A percentile compares a stretch with the other conserved stretches of the same genome.
These are phyloP conservation scores for Drosophila mayri DNA, from an alignment of 1,140 invertebrate species.

Conservation along the genomic window DNA sequence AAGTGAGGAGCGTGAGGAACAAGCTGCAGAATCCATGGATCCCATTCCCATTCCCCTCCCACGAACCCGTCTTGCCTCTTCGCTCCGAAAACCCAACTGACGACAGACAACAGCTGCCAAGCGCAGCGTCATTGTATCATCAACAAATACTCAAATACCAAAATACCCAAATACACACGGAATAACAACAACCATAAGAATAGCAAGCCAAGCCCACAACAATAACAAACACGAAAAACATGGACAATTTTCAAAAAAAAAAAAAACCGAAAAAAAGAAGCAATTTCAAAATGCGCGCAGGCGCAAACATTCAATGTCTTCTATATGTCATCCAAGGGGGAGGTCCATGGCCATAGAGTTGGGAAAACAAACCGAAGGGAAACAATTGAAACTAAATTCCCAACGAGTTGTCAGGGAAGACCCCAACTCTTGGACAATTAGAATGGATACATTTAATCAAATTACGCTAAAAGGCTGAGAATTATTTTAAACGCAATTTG, in stretches of 20 bases:
- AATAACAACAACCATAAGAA: constrained; percentile 59
- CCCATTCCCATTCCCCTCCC: constrained; percentile 3
- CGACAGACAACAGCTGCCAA: constrained; percentile 79
- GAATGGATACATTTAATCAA: constrained; percentile 8
- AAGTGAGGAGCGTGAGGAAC: constrained; percentile 59
- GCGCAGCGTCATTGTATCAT: constrained; percentile 82
- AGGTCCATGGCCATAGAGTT: constrained; percentile 26
- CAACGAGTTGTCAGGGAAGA: constrained; percentile 29
- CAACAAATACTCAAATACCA: constrained; percentile 60
- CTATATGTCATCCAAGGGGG: constrained; percentile 34
- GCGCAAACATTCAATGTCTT: constrained; percentile 56
- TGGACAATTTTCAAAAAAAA: constrained; percentile 58
- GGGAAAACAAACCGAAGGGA: constrained; percentile 47
- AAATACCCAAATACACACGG: constrained; percentile 41
- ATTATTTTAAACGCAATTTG: background rate
- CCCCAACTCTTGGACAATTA: constrained; percentile 2
- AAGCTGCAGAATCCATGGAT: constrained; percentile 56
- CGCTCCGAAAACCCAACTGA: constrained; percentile 17
- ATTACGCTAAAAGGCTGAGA: constrained; percentile 15
- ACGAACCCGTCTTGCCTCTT: background rate
- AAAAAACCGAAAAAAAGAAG: constrained; percentile 23
- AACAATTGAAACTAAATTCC: constrained; percentile 59
- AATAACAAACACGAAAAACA: constrained; percentile 73
- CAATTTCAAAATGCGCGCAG: constrained; percentile 70
- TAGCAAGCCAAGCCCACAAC: constrained; percentile 67